Base-by-base conservation (phyloP, 2,113 vertebrate genomes). In the Ciconia boyciana region DNA sequence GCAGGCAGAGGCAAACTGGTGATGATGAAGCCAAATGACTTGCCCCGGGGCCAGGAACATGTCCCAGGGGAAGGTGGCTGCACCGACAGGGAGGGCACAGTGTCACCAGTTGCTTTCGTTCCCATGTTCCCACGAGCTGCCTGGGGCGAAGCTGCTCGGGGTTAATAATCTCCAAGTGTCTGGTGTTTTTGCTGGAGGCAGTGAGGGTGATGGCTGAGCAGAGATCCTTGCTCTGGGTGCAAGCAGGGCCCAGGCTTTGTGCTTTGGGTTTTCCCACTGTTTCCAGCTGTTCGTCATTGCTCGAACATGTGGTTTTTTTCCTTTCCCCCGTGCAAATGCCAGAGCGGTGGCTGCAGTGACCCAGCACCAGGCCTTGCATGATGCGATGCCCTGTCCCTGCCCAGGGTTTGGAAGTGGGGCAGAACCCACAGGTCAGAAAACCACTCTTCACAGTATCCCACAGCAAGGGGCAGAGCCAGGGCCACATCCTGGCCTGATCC, bases 1-100 rank as follows among this genome's bases (percentile, higher is more conserved):
- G 7, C 25, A 13, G 58, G 43, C 58, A 74, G 54, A 32, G 41
- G 9, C 49, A 43, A 7, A 91, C 7, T n/a, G 75, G 75, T 68
- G 76, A 4, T 0, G 3, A 15, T 8, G 4, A 21, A 54, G 46
- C 39, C 66, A n/a, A 82, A 58, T 4, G 15, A 32, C 41, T 32
- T 0, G 0, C 8, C 11, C 39, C 0, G 1, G 32, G 34, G 21
- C 32, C 2, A 1, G 58, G 77, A 74, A 21, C 0, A 0, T 25
- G 68, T 51, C 72, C 66, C 62, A 12, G 2, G 54, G 41, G 49
- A 66, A 82, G 46, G 69, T 4, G 55, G 52, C 64, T 29, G 41
- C 29, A 31, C 39, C 46, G 69, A 78, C 82, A 61, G 61, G 7
- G 4, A 70, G 70, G 87, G 11, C 88, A 55, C 68, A 16, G 49